Evolutionary conservation across 2,797 vertebrate species (phyloP), one percentile per base, ranked within the genome.

Genomic region (Buceros bicornis): DNA sequence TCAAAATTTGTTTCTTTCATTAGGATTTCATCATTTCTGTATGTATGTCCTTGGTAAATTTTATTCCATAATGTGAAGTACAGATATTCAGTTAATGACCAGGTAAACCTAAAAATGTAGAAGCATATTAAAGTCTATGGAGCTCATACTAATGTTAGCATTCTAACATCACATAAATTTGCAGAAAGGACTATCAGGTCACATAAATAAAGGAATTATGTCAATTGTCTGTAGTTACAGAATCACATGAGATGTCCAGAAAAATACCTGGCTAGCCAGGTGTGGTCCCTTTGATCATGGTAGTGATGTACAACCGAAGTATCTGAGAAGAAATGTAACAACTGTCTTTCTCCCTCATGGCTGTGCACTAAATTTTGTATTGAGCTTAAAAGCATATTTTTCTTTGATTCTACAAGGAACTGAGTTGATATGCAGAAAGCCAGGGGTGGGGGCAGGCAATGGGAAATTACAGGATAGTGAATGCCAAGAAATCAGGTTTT

Each of bases 1-100:
- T 51, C 37, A 40, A 69, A 83, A 87, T 92, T 43, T 72, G 13
- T 12, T 90, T 88, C 60, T 92, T 88, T 82, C 64, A 16, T 62
- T 40, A 77, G 58, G 51, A 79, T 31, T 57, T 62, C 37, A 29
- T 74, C 47, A 47, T 16, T 93, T 74, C n/a, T 47, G 12, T 56
- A 10, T 50, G 54, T 56, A 80, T 62, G 80, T 73, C 40, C 51
- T 66, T 50, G 25, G 47, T 71, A 95, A 88, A 66, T 88, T 73
- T 81, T 74, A 58, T 83, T 90, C 26, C 22, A 29, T 62, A 33
- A 21, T 56, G 47, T 50, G 45, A 82, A 79, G 26, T 37, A 81
- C 33, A 80, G 61, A 70, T 48, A 42, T 6, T 43, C 17, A 60
- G n/a, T 79, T 81, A 72, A 88, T 64, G 60, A 54, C 10, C 24